Evolutionary conservation across 92 coral and sea anemone species (phyloP), one percentile per base, ranked within the genome.

Genomic region (Heteractis magnifica): DNA sequence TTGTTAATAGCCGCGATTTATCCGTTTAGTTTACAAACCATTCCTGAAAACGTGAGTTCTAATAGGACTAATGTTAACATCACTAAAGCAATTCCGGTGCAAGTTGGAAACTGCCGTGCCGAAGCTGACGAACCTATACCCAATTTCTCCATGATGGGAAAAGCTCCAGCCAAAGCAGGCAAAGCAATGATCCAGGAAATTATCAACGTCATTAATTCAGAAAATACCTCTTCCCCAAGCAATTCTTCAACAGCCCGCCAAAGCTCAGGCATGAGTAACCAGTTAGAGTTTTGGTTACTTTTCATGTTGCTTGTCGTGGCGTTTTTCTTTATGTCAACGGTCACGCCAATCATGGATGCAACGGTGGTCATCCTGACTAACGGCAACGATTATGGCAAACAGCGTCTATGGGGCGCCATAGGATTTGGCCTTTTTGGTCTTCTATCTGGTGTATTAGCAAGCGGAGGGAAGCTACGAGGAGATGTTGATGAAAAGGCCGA

Each of bases 261-360:
- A 53, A 53, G 56, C 55, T 16, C 79, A 10, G 56, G 58, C 79
- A 41, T 26, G 8, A 60, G 51, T 18, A 78, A 78, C 71, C 15
- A 78, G 23, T 15, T 55, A 5, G 52, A 23, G 49, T 81, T 81
- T 72, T 51, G 50, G 56, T 49, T 81, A 10, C 56, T 60, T 19
- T 73, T 81, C 12, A 41, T 81, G 5, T 19, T 65, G 44, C 48
- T 70, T 8, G 78, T 52, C 52, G 50, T 72, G 19, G 78, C 75
- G 64, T 52, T 65, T 10, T 81, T 81, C 78, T 81, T 81, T 44
- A 62, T 81, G 72, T 78, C 77, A 18, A 52, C 77, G 19, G 18
- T 81, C 1, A 44, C 74, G 19, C 85, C 85, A 19, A 65, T 81
- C 51, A 81, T 81, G 85, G 85, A 81, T 23, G 85, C 85, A 48